Conservation (phyloP, 2,113 vertebrate species). For the chimpanzee (Pan troglodytes) region DNA sequence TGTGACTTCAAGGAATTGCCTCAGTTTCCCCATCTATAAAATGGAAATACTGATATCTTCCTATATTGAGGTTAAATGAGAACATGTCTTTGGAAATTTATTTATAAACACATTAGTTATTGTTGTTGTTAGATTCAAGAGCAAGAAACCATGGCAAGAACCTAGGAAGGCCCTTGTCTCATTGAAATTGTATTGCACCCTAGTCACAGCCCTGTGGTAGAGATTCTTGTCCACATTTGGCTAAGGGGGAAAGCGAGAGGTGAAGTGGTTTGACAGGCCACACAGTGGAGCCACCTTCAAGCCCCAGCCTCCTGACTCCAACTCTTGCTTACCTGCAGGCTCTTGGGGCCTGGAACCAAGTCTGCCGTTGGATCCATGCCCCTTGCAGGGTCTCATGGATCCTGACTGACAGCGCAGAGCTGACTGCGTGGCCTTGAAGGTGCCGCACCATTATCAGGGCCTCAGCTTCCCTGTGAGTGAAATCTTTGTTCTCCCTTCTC, state of each 20-base stretch:
- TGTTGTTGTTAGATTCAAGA: background rate
- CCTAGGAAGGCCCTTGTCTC: background rate
- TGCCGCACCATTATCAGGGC: background rate
- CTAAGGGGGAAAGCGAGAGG: background rate
- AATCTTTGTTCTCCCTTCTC: background rate
- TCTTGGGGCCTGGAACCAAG: background rate
- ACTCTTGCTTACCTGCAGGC: background rate
- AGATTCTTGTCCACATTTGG: background rate
- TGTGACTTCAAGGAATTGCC: background rate
- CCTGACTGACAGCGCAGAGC: background rate
- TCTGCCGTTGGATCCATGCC: background rate
- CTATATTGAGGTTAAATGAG: background rate
- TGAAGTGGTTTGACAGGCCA: background rate
- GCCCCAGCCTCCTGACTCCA: background rate
- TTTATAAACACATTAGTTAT: background rate
- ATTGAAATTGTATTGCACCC: background rate
- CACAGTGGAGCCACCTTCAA: background rate
- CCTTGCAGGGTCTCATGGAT: background rate
- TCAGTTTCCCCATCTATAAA: constrained; percentile 28
- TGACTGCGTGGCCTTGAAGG: background rate
- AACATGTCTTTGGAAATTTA: background rate
- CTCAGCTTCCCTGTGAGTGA: background rate
- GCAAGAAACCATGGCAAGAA: background rate
- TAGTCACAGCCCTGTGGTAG: too few species aligned
- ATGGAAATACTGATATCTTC: background rate